Conservation (phyloP, 1,140 invertebrate genomes). For the Ceratina australensis region DNA sequence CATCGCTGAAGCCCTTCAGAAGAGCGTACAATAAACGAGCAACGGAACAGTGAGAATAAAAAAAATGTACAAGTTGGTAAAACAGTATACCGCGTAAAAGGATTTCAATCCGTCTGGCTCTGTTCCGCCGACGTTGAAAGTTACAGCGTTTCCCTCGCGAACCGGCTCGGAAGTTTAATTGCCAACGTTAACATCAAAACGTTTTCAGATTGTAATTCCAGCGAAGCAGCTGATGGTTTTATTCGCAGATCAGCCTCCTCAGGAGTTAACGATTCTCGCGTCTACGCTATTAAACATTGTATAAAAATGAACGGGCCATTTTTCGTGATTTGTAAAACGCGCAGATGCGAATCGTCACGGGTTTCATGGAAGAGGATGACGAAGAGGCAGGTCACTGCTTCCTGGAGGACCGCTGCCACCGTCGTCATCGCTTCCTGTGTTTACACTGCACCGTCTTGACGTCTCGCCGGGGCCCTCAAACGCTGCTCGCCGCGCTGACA, state of each 20-base stretch:
- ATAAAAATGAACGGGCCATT: no score
- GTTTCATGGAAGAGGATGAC: slow-evolving; percentile 15
- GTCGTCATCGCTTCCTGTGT: slow-evolving; percentile 71
- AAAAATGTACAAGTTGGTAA: not conserved
- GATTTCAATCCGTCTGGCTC: not conserved
- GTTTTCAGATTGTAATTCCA: slow-evolving; percentile 5
- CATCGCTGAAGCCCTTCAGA: not conserved
- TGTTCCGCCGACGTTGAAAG: not conserved
- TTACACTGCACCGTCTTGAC: slow-evolving; percentile 69
- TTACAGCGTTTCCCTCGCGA: not conserved
- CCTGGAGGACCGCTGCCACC: slow-evolving; percentile 62
- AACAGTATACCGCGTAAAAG: not conserved
- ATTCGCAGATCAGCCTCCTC: no score
- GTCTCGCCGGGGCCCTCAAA: slow-evolving; percentile 65
- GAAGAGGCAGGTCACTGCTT: slow-evolving; percentile 55
- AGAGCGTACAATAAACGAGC: not conserved
- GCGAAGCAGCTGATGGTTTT: no score
- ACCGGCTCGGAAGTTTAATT: slow-evolving; percentile 19
- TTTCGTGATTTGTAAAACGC: no score
- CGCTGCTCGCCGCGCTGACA: slow-evolving; percentile 67
- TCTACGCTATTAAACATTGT: no score
- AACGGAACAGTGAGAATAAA: not conserved
- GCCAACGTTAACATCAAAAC: slow-evolving; percentile 14
- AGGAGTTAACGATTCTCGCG: no score
- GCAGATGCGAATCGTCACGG: slow-evolving; percentile 61